Conservation (phyloP, 2,113 vertebrate genomes). For the Pachyramphus minor region DNA sequence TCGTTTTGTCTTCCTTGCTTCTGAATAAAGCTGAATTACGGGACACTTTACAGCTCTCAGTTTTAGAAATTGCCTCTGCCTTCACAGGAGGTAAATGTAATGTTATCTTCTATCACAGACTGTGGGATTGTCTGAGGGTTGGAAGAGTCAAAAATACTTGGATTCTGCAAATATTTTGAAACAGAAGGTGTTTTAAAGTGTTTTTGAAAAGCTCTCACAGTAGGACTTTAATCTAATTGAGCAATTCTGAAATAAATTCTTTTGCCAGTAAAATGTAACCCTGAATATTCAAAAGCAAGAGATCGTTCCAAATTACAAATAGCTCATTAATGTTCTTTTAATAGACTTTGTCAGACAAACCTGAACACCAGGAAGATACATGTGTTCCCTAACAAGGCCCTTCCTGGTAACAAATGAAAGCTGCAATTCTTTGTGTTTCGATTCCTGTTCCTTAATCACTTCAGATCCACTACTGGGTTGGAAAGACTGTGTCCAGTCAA, state of each 20-base stretch:
- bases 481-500: neutral
- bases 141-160: neutral
- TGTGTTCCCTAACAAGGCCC: neutral
- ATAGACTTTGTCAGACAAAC: neutral
- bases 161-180: neutral
- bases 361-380: neutral
- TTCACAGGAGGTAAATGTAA: neutral
- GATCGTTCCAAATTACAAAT: neutral
- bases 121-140: neutral
- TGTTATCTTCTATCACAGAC: neutral
- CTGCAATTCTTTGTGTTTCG: neutral
- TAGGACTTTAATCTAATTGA: neutral
- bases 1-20: neutral
- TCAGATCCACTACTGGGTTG: neutral
- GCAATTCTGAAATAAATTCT: neutral
- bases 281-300: neutral
- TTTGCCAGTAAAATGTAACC: neutral
- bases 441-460: rapidly evolving
- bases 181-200: neutral
- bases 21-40: neutral
- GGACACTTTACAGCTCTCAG: neutral
- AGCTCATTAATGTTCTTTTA: neutral
- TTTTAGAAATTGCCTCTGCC: neutral
- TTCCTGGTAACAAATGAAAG: neutral
- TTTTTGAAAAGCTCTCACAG: neutral